Percentiles rank a stretch among this genome's conserved stretches.
Evolutionary conservation across 2,888 invertebrate species (phyloP).

Genomic region (Sclerodermus sp.): DNA sequence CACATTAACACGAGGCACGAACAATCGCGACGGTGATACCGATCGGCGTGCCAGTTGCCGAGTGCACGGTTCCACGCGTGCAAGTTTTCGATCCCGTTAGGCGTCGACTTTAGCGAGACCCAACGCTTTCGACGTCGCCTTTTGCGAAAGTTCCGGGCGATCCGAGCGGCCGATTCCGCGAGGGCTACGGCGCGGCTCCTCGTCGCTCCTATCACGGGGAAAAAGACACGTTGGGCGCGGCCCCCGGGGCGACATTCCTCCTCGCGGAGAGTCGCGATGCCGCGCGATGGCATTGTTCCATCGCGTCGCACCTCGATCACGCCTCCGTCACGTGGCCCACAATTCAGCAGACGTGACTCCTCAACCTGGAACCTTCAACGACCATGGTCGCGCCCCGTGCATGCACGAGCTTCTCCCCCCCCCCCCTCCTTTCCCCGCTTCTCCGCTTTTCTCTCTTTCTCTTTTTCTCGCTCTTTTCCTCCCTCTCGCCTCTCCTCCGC

Average conservation of each 20-base stretch:
- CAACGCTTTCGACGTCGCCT: no score
- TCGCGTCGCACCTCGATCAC: constrained; percentile 57
- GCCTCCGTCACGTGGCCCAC: constrained; percentile 56
- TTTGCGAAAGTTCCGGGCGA: no score
- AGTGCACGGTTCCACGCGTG: constrained; percentile 3
- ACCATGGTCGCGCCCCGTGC: constrained; percentile 1
- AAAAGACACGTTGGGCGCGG: constrained; percentile 51
- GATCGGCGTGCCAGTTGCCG: no score
- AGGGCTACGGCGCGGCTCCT: no score
- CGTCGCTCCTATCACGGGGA: no score
- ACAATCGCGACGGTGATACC: no score
- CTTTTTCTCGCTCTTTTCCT: not conserved
- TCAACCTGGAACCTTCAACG: constrained; percentile 25
- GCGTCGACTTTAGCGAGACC: constrained; percentile 14
- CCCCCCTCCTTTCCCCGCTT: no score
- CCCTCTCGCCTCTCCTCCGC: no score
- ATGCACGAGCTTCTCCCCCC: constrained; percentile 10
- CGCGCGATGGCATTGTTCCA: constrained; percentile 56
- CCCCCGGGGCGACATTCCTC: constrained; percentile 49
- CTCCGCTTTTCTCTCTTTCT: constrained; percentile 6
- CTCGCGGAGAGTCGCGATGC: constrained; percentile 48
- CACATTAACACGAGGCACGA: no score
- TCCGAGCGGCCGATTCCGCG: constrained; percentile 2
- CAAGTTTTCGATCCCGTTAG: constrained; percentile 19
- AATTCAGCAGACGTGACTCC: constrained; percentile 56